phyloP scores from a whole-genome alignment of 1,140 invertebrate species.

The Drosophila lini region DNA sequence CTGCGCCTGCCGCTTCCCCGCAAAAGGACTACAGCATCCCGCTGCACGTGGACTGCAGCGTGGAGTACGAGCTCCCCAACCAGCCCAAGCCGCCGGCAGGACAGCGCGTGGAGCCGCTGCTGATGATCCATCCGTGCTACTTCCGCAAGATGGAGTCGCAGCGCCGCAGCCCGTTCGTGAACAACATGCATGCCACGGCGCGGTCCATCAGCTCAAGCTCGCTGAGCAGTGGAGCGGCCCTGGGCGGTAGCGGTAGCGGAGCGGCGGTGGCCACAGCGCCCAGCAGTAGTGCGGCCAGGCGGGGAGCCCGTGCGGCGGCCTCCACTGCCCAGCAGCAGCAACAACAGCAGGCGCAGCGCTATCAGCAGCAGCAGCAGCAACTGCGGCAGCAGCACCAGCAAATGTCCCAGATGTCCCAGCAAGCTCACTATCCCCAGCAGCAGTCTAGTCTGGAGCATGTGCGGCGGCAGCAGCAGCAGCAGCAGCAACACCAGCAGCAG shows the following conservation, averaged over 20 bases:
- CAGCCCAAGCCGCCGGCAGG: constrained; percentile 92
- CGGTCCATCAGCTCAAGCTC: constrained; percentile 58
- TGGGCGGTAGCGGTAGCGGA: constrained; percentile 54
- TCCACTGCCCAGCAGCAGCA: constrained; percentile 56
- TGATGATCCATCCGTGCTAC: constrained; percentile 94
- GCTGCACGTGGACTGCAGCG: constrained; percentile 92
- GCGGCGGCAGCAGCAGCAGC: constrained; percentile 53
- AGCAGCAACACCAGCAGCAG: constrained; percentile 36
- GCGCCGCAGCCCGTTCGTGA: constrained; percentile 90
- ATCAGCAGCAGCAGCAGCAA: constrained; percentile 70
- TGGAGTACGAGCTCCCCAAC: constrained; percentile 93
- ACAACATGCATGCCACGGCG: constrained; percentile 86
- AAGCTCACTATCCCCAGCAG: constrained; percentile 81
- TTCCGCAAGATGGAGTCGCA: constrained; percentile 92
- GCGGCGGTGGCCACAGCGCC: constrained; percentile 51
- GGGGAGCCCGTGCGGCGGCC: constrained; percentile 49
- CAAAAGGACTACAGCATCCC: constrained; percentile 91
- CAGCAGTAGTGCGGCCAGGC: constrained; percentile 59
- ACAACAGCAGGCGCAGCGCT: constrained; percentile 67
- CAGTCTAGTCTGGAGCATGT: constrained; percentile 66
- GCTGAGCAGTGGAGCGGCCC: constrained; percentile 59
- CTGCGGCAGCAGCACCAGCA: constrained; percentile 76
- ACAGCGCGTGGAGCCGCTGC: constrained; percentile 89
- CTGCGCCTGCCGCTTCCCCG: constrained; percentile 31
- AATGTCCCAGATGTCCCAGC: constrained; percentile 84